phyloP scores from a whole-genome alignment of 2,113 vertebrate species.

The Pteruthius melanotis region DNA sequence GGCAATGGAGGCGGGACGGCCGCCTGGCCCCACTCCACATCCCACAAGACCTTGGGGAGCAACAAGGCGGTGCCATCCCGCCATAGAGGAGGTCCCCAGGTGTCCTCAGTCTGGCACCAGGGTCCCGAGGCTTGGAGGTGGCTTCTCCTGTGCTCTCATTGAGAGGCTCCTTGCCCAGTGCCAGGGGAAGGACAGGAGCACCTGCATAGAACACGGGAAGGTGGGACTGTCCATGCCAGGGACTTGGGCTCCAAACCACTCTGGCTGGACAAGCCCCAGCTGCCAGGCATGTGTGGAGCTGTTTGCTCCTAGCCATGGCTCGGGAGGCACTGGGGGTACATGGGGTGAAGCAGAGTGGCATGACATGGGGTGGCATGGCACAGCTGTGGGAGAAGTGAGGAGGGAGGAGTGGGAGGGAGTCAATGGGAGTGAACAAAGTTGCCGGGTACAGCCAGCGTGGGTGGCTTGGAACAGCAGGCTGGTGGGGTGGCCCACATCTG shows the following conservation, averaged over 20 bases:
- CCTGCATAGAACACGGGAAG: accelerated
- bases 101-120: neutral
- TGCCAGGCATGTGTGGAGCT: accelerated
- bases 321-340: accelerated
- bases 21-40: accelerated
- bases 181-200: neutral
- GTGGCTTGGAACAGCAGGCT: accelerated
- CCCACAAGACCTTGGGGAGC: accelerated
- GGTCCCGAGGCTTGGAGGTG: accelerated
- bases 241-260: neutral
- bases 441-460: neutral
- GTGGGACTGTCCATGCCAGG: neutral
- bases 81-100: accelerated
- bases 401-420: neutral
- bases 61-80: accelerated
- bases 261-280: neutral
- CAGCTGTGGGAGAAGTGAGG: neutral
- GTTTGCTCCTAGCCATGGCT: accelerated
- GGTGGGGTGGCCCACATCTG: neutral
- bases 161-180: neutral
- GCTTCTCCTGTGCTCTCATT: accelerated
- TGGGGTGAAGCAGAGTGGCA: neutral
- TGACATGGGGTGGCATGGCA: accelerated
- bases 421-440: neutral
- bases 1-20: accelerated